phyloP scores from a whole-genome alignment of 1,140 invertebrate genomes.

The Oryzaephilus surinamensis region DNA sequence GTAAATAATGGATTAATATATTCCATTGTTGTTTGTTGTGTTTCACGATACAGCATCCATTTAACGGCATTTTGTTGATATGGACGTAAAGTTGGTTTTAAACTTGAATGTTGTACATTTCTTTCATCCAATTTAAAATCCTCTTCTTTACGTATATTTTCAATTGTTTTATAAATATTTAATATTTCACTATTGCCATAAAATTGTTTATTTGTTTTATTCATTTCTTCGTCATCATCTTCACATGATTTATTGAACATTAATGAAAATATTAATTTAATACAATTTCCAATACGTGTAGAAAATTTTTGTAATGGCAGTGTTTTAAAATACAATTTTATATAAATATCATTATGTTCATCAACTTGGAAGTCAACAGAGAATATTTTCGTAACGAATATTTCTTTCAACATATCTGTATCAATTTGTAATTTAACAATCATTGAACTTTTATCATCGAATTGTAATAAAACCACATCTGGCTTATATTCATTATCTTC shows the following conservation, averaged over 20 bases:
- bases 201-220: constrained; percentile 10
- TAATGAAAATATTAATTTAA: constrained; percentile 20
- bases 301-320: constrained; percentile 23
- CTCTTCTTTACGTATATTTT: constrained; percentile 5
- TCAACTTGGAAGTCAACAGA: constrained; percentile 6
- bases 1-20: constrained; percentile 34
- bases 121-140: constrained; percentile 3
- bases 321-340: constrained; percentile 16
- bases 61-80: constrained; percentile 56
- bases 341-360: constrained; percentile 7
- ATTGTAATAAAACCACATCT: no score
- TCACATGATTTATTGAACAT: constrained; percentile 11
- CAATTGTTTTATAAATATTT: constrained; percentile 19
- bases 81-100: constrained; percentile 42
- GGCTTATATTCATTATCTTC: no score
- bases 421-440: no score
- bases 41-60: constrained; percentile 59
- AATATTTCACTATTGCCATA: constrained; percentile 11
- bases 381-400: constrained; percentile 15
- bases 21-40: constrained; percentile 16
- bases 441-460: no score
- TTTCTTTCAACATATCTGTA: no score
- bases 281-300: constrained; percentile 17
- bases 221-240: constrained; percentile 6
- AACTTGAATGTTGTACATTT: constrained; percentile 19